Percentiles rank a stretch among this genome's conserved stretches.
Conservation (phyloP, 1,140 invertebrate species). For the Neotoxoptera formosana region DNA sequence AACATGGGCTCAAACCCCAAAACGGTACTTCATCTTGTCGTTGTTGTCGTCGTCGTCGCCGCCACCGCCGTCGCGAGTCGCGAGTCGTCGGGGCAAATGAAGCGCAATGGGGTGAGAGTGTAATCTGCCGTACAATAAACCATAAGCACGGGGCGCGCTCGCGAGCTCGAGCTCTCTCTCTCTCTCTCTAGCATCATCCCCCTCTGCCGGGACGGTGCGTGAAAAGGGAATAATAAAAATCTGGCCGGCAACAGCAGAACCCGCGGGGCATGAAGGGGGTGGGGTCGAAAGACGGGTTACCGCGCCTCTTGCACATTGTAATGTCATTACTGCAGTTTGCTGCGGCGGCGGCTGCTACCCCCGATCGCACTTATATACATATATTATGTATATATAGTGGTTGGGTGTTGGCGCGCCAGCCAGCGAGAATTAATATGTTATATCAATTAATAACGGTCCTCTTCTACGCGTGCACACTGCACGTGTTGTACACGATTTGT, state of each 20-base stretch:
- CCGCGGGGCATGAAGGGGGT: background rate
- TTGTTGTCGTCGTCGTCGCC: background rate
- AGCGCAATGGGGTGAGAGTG: slow-evolving; percentile 32
- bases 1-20: slow-evolving; percentile 21
- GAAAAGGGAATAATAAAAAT: slow-evolving; percentile 26
- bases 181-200: background rate
- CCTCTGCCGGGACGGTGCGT: background rate
- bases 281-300: background rate
- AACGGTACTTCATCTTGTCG: slow-evolving; percentile 25
- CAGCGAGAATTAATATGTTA: background rate
- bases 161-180: background rate
- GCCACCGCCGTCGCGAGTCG: background rate
- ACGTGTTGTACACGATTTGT: background rate
- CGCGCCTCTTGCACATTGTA: background rate
- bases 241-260: background rate
- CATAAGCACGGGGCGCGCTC: background rate
- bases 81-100: slow-evolving; percentile 10
- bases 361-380: background rate
- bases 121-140: slow-evolving; percentile 38
- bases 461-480: background rate
- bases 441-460: slow-evolving; percentile 4
- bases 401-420: background rate
- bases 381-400: background rate
- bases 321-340: slow-evolving; percentile 24
- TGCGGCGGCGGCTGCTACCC: background rate